Percentiles rank a stretch among this genome's conserved stretches.
Evolutionary conservation across 2,888 invertebrate genomes (phyloP).

Genomic region (Nemurella pictetii): DNA sequence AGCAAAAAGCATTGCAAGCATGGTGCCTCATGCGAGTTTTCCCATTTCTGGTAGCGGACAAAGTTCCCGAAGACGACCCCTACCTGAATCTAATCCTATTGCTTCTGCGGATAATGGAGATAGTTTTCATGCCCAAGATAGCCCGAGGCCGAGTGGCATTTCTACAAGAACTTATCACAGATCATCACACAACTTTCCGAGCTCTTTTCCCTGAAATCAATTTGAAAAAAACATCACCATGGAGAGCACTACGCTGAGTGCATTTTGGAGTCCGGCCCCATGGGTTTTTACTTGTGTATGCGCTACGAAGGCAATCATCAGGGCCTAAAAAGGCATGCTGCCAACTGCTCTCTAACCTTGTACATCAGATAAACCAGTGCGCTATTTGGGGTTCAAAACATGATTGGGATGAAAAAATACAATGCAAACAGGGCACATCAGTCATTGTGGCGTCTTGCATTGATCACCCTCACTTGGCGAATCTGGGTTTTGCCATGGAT

Average conservation of each 20-base stretch:
- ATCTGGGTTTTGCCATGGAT: too few species aligned
- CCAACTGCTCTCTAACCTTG: neutral
- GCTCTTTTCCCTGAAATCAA: slow-evolving; percentile 41
- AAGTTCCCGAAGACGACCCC: slow-evolving; percentile 40
- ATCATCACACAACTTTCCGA: slow-evolving; percentile 36
- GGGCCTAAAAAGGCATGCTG: slow-evolving; percentile 12
- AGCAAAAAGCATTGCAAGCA: slow-evolving; percentile 43
- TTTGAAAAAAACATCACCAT: slow-evolving; percentile 44
- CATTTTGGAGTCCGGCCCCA: slow-evolving; percentile 41
- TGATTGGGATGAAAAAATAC: neutral
- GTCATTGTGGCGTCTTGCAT: too few species aligned
- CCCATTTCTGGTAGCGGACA: slow-evolving; percentile 42
- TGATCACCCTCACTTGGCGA: too few species aligned
- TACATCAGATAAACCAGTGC: slow-evolving; percentile 9
- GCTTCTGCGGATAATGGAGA: slow-evolving; percentile 43
- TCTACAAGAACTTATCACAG: slow-evolving; percentile 38
- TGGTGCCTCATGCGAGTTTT: slow-evolving; percentile 42
- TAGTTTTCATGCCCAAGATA: slow-evolving; percentile 39
- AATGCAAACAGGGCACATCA: too few species aligned
- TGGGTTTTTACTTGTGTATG: slow-evolving; percentile 41
- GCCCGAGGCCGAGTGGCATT: slow-evolving; percentile 30
- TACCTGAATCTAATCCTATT: slow-evolving; percentile 40
- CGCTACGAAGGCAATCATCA: slow-evolving; percentile 43
- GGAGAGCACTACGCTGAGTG: slow-evolving; percentile 39
- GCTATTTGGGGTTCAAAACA: slow-evolving; percentile 16